Evolutionary conservation across 1,140 invertebrate species (phyloP), one percentile per base, ranked within the genome.

Genomic region (Andricus grossulariae): DNA sequence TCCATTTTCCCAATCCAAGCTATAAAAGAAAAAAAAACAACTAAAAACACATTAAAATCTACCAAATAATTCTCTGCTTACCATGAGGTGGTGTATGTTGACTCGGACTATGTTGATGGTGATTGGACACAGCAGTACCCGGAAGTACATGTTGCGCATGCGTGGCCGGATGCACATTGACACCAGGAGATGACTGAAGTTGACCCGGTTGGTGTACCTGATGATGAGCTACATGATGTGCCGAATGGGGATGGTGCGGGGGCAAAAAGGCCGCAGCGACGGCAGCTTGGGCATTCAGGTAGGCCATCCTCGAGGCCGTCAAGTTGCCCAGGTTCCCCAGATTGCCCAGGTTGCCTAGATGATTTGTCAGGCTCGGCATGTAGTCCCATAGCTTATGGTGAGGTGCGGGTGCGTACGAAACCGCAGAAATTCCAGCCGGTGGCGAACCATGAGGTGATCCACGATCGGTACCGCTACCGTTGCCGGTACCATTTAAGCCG

Each of bases 181-280:
- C 88, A 73, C 86, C 87, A 39, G 89, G 84, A n/a, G 90, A 88
- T 57, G 88, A 84, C 25, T 86, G 84, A 52, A 91, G 83, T 73
- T 91, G 91, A 49, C 89, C 88, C 50, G 89, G 83, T 82, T 91
- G 90, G 80, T 91, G 90, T 77, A 91, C 87, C 86, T 92, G 90
- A 84, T 91, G 90, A 85, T 91, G 90, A 55, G 89, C 77, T 85
- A 91, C 87, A 76, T 90, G 90, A 84, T 92, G 90, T 3, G 88
- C 88, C 7, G 90, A 87, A 88, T 93, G 84, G 77, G 92, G 85
- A 88, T 93, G 88, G 10, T 94, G 93, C 78, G 94, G 94, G 19
- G 95, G 96, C 79, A 97, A 92, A 92, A 97, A 97, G 66, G 96
- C 96, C 8, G 96, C 96, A 1, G 96, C 96, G n/a, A 96, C 96